Evolutionary conservation across 1,140 invertebrate genomes (phyloP), one percentile per base, ranked within the genome.

Genomic region (Bombus pyrosoma): DNA sequence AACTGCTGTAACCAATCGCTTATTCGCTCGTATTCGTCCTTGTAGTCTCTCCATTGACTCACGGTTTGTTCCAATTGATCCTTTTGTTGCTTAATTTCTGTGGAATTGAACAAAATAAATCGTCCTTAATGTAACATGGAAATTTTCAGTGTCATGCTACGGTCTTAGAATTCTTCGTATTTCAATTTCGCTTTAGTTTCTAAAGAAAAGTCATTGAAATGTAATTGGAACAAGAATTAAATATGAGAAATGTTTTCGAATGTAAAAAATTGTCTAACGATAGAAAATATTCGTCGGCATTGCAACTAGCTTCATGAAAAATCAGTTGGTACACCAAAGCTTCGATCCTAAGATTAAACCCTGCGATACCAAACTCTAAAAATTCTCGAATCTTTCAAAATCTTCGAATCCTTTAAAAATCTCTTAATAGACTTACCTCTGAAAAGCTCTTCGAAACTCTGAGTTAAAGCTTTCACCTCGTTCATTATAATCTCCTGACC

Each of bases 1-100:
- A 98, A 98, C 92, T 98, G 98, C 94, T 99, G 98, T 66, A 99
- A 93, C 98, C 98, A 99, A 93, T 98, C 98, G 82, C 98, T 98
- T 15, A 99, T 94, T 81, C 97, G 96, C 94, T 99, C 98, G 93
- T 98, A 98, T 94, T 99, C 98, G 91, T 99, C 98, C 94, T 98
- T 99, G 93, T 98, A 99, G 82, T 98, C 97, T 81, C 98, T 96
- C 97, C 98, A 98, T 91, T 98, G 97, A 64, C 96, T 96, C 77
- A 98, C 97, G 22, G 97, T 98, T 28, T 96, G 96, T 95, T 98
- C 98, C 34, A 99, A 93, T 94, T 98, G 97, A 85, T 97, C 97
- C 92, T 98, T 98, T 94, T 98, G 97, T 91, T 97, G 96, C 91
- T 97, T 96, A 39, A 99, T 97, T 91, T 99, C 98, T 95, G 78